A percentile compares a stretch with the other conserved stretches of the same genome.
phyloP scores from a whole-genome alignment of 2,888 invertebrate species.

The Pomacea canaliculata region DNA sequence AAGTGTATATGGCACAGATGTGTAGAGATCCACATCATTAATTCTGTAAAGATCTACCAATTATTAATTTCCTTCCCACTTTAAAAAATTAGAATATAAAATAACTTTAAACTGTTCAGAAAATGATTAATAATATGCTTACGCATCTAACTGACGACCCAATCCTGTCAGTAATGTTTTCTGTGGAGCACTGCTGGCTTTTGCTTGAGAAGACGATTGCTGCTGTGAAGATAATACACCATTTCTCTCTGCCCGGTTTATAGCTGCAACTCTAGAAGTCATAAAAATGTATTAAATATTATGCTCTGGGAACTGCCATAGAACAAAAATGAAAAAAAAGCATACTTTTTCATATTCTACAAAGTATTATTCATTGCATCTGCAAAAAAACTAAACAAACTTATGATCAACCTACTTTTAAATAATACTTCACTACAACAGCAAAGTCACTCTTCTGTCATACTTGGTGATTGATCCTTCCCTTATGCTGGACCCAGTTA shows the following conservation, averaged over 20 bases:
- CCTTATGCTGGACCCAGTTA: too few species aligned
- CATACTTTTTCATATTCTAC: not conserved
- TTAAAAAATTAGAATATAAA: too few species aligned
- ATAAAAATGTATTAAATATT: not conserved
- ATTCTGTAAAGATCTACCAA: too few species aligned
- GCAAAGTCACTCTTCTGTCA: too few species aligned
- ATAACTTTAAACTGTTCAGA: too few species aligned
- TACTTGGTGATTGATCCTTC: too few species aligned
- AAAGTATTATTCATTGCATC: not conserved
- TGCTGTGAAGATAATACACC: conserved; percentile 24
- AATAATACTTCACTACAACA: too few species aligned
- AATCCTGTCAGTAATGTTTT: conserved; percentile 34
- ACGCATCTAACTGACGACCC: conserved; percentile 45
- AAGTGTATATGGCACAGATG: too few species aligned
- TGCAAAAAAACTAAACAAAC: not conserved
- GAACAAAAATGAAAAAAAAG: not conserved
- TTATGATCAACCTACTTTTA: too few species aligned
- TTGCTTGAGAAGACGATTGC: conserved; percentile 10
- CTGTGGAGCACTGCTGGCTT: conserved; percentile 32
- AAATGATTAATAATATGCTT: not conserved
- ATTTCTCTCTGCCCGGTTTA: conserved; percentile 35
- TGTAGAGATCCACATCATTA: too few species aligned
- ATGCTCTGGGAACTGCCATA: not conserved
- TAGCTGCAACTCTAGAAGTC: conserved; percentile 47
- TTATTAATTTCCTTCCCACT: too few species aligned